Conservation (phyloP, 2,113 vertebrate species). For the Chloropsis cyanopogon region DNA sequence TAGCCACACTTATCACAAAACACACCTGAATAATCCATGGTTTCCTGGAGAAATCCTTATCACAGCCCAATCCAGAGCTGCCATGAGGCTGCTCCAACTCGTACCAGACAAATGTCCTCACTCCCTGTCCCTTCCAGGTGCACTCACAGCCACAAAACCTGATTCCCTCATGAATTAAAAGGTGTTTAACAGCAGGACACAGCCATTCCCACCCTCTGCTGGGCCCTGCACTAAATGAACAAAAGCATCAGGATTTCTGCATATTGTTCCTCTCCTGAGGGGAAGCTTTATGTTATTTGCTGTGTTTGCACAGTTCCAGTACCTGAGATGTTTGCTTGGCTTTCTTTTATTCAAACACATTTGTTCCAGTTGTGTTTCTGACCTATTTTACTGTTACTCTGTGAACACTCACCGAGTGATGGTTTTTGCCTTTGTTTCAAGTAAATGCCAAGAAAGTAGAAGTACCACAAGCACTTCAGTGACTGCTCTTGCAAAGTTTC, state of each 20-base stretch:
- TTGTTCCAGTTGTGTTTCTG: slow-evolving; percentile 34
- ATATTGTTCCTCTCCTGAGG: background rate
- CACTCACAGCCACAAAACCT: background rate
- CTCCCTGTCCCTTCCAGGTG: background rate
- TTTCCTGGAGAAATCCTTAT: background rate
- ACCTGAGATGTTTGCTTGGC: slow-evolving; percentile 13
- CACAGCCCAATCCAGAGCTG: background rate
- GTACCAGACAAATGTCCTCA: background rate
- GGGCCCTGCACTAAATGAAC: background rate
- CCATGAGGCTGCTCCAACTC: background rate
- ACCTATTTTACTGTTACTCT: slow-evolving; percentile 31
- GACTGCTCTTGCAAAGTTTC: background rate
- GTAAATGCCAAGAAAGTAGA: background rate
- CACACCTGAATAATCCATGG: background rate
- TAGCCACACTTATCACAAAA: background rate
- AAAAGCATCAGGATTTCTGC: background rate
- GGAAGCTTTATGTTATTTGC: slow-evolving; percentile 17
- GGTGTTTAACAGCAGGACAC: background rate
- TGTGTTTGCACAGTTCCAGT: slow-evolving; percentile 31
- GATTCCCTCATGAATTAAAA: background rate
- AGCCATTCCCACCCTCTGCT: background rate
- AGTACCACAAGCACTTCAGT: background rate
- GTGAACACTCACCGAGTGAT: background rate
- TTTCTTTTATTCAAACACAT: slow-evolving; percentile 42
- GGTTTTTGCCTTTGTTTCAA: background rate